Evolutionary conservation across 1,140 invertebrate genomes (phyloP).

Genomic region (Penaeus japonicus): DNA sequence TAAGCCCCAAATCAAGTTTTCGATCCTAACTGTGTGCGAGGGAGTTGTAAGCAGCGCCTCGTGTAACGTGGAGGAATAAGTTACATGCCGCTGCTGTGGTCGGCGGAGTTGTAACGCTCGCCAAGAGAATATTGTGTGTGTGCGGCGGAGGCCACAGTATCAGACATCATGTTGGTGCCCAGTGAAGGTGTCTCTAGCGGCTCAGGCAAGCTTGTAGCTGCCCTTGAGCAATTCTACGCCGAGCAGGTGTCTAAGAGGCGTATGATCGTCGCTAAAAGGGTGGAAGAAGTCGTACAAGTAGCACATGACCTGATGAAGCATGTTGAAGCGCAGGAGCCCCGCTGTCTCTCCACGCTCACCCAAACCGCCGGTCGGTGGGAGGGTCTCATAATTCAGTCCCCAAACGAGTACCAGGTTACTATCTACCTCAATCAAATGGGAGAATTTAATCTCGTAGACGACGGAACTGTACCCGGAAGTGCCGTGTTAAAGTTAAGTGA

Average conservation of each 20-base stretch:
- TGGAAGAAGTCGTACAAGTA: conserved; percentile 70
- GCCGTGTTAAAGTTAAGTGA: conserved; percentile 74
- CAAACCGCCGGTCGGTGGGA: conserved; percentile 68
- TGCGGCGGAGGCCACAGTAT: conserved; percentile 35
- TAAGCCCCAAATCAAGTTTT: conserved; percentile 60
- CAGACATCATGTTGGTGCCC: conserved; percentile 57
- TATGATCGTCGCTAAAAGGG: conserved; percentile 66
- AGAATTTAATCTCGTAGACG: conserved; percentile 76
- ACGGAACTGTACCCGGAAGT: conserved; percentile 72
- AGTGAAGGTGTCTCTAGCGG: conserved; percentile 54
- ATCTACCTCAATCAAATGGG: conserved; percentile 76
- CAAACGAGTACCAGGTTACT: conserved; percentile 72
- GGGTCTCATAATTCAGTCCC: conserved; percentile 68
- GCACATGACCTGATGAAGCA: conserved; percentile 73
- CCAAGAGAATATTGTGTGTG: conserved; percentile 40
- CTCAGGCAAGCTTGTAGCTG: conserved; percentile 57
- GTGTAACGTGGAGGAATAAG: conserved; percentile 39
- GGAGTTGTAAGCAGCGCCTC: conserved; percentile 55
- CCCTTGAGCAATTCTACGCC: conserved; percentile 66
- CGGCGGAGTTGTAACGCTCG: conserved; percentile 26
- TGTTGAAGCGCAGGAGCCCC: conserved; percentile 73
- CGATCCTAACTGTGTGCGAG: conserved; percentile 58
- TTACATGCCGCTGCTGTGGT: conserved; percentile 30
- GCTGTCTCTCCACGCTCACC: conserved; percentile 70
- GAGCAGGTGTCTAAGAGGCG: conserved; percentile 69